Evolutionary conservation across 2,797 vertebrate genomes (phyloP).

Genomic region (Gila robusta): DNA sequence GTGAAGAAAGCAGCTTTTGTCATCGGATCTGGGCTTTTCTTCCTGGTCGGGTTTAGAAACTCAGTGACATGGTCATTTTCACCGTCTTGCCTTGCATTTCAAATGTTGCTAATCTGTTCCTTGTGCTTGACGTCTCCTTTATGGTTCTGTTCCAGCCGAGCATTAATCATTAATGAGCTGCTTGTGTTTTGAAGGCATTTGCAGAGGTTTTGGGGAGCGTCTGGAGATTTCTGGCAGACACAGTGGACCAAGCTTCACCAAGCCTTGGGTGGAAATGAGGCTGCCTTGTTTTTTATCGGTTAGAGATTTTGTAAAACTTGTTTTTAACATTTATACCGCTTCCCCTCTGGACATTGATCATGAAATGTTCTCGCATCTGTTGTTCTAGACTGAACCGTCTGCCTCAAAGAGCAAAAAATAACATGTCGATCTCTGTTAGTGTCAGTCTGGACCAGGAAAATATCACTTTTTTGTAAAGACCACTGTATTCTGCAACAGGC

Average conservation of each 20-base stretch:
- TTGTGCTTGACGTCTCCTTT: accelerated
- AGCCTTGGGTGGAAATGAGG: slow-evolving; percentile 80
- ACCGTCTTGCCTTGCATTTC: neutral
- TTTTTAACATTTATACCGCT: neutral
- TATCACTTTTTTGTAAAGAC: neutral
- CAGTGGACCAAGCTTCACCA: slow-evolving; percentile 84
- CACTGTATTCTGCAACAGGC: neutral
- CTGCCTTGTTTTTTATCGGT: slow-evolving; percentile 84
- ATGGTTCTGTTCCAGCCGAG: accelerated
- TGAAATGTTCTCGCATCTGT: neutral
- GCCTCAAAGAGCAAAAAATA: neutral
- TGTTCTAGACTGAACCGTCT: neutral
- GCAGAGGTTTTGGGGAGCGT: slow-evolving; percentile 87
- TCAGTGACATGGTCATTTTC: slow-evolving; percentile 82
- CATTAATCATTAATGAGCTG: neutral
- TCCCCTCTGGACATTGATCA: neutral
- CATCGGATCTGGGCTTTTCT: slow-evolving; percentile 85
- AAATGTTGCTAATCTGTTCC: neutral
- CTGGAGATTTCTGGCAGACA: slow-evolving; percentile 90
- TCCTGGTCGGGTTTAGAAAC: slow-evolving; percentile 85
- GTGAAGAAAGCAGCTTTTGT: slow-evolving; percentile 83
- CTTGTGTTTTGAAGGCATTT: slow-evolving; percentile 80
- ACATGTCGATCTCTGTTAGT: neutral
- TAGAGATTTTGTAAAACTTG: slow-evolving; percentile 59
- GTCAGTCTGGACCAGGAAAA: neutral